Base-by-base conservation (phyloP, 2,113 vertebrate species). In the Chaenogobius annularis region DNA sequence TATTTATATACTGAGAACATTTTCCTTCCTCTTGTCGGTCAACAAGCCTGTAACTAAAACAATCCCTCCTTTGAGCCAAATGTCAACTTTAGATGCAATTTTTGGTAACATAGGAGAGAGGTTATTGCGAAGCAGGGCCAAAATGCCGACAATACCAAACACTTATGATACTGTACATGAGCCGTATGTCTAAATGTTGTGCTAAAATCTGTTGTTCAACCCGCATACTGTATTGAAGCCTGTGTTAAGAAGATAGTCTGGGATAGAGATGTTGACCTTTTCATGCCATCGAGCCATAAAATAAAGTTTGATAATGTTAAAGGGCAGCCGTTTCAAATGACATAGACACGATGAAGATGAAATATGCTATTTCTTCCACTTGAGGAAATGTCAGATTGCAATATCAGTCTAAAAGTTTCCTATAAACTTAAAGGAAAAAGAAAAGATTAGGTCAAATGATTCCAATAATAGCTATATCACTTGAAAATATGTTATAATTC, bases 281-380 rank as follows among this genome's bases (percentile, higher is more conserved):
- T 35, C 26, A 35, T 17, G 58, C 14, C 23, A 35, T 15, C 15
- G 15, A 61, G 26, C 26, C 7, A 61, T 61, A 61, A 61, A 61
- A 61, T 61, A 65, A 43, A 65, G 31, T 65, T 65, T 44, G 31
- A 58, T 58, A 26, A 26, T 58, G 55, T 12, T 58, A 58, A 58
- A 58, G 55, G 55, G 55, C 55, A 58, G 55, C 23, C n/a, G 19
- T 58, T 58, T 26, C 23, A 58, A 58, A 23, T 26, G 55, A 58
- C 23, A 22, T 20, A 26, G 55, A 58, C 26, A n/a, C 22, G 55
- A 58, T 58, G 23, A 58, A 58, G 55, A 58, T 58, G 55, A 58
- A 58, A 58, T 58, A 58, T 58, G 22, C 22, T 14, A n/a, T 26
- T 58, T 56, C 10, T 44, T 44, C 43, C 55, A 56, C 22, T 56